phyloP scores from a whole-genome alignment of 2,888 invertebrate species.

The Xestia c-nigrum region DNA sequence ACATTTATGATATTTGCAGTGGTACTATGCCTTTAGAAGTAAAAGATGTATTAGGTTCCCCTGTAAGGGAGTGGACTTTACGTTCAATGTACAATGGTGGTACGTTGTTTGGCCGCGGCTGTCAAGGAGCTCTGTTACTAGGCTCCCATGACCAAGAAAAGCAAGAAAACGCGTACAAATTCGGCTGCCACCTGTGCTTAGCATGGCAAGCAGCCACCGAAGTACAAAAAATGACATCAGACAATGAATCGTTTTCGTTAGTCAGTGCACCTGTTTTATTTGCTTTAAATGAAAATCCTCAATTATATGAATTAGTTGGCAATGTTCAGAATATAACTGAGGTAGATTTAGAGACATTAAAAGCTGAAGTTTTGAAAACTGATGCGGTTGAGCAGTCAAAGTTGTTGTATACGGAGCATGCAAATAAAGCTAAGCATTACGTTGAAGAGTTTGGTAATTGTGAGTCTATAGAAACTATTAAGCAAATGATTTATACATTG shows the following conservation, averaged over 20 bases:
- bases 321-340: slow-evolving; percentile 90
- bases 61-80: slow-evolving; percentile 93
- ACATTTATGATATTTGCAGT: slow-evolving; percentile 78
- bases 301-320: slow-evolving; percentile 90
- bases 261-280: slow-evolving; percentile 96
- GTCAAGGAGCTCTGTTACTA: slow-evolving; percentile 94
- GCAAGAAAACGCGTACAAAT: slow-evolving; percentile 94
- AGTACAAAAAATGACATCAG: slow-evolving; percentile 86
- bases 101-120: slow-evolving; percentile 92
- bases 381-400: slow-evolving; percentile 82
- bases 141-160: slow-evolving; percentile 92
- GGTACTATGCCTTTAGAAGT: slow-evolving; percentile 84
- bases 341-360: slow-evolving; percentile 90
- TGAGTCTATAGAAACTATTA: slow-evolving; percentile 82
- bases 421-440: slow-evolving; percentile 79
- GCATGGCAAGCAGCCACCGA: slow-evolving; percentile 94
- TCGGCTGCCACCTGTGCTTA: slow-evolving; percentile 95
- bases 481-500: slow-evolving; percentile 81
- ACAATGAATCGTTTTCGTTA: slow-evolving; percentile 91
- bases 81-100: slow-evolving; percentile 94
- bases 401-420: slow-evolving; percentile 79
- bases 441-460: slow-evolving; percentile 82
- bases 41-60: slow-evolving; percentile 87
- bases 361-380: slow-evolving; percentile 81
- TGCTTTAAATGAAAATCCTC: slow-evolving; percentile 93